Evolutionary conservation across 2,888 invertebrate genomes (phyloP).

Genomic region (Macrosoma leucophasiata): DNA sequence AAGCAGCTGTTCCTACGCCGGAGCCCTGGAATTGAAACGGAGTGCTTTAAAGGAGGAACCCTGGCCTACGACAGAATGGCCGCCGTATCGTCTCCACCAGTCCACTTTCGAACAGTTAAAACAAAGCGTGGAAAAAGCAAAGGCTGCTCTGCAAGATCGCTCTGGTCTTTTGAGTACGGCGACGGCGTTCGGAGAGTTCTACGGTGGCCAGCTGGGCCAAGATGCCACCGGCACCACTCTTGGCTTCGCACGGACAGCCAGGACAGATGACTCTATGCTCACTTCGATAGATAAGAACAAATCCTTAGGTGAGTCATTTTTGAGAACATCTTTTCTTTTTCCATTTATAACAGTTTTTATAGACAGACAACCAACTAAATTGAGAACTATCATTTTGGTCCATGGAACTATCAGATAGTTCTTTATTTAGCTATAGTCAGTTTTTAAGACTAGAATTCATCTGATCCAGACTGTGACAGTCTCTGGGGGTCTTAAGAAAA

Average conservation of each 20-base stretch:
- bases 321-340: conserved; percentile 6
- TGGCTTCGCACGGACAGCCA: conserved; percentile 52
- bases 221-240: conserved; percentile 49
- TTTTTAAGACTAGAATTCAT: too few species aligned
- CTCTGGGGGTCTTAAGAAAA: too few species aligned
- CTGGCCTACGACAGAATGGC: conserved; percentile 82
- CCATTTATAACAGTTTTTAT: background rate
- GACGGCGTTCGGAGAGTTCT: conserved; percentile 83
- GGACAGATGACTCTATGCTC: conserved; percentile 65
- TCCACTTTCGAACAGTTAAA: conserved; percentile 93
- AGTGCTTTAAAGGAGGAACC: conserved; percentile 75
- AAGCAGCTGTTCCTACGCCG: conserved; percentile 94
- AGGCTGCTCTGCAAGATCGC: conserved; percentile 86
- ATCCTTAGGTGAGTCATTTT: conserved; percentile 50
- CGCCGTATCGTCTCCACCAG: conserved; percentile 87
- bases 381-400: too few species aligned
- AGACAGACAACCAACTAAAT: background rate
- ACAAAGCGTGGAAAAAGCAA: conserved; percentile 93
- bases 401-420: too few species aligned
- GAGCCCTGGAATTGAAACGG: conserved; percentile 86
- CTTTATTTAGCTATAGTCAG: too few species aligned
- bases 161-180: conserved; percentile 82
- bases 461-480: too few species aligned
- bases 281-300: conserved; percentile 62
- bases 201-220: conserved; percentile 71